Conservation (phyloP, 23 tunicate species). For the Botrylloides violaceus region DNA sequence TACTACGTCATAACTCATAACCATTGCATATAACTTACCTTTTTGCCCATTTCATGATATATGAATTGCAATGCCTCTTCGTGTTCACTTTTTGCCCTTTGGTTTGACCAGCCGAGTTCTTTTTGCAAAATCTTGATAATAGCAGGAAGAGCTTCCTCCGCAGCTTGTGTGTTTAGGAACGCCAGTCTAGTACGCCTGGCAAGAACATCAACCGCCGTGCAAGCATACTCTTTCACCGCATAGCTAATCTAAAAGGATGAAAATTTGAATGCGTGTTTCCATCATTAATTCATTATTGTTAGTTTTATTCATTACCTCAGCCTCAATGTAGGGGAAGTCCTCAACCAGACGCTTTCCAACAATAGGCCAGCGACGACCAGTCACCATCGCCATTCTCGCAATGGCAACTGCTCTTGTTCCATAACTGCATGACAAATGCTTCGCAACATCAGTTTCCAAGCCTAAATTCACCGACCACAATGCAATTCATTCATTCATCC, state of each 20-base stretch:
- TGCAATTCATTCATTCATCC: no score
- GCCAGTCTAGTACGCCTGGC: constrained; percentile 75
- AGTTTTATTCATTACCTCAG: constrained; percentile 80
- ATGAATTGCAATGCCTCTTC: constrained; percentile 61
- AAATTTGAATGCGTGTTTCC: no score
- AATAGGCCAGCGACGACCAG: constrained; percentile 81
- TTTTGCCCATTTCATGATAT: constrained; percentile 73
- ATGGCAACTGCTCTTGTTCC: constrained; percentile 72
- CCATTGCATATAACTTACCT: constrained; percentile 33
- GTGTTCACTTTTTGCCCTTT: constrained; percentile 45
- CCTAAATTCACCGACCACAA: no score
- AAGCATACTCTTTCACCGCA: constrained; percentile 75
- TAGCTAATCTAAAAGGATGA: constrained; percentile 44
- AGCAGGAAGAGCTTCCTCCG: constrained; percentile 83
- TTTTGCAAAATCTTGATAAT: constrained; percentile 63
- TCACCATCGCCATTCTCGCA: constrained; percentile 80
- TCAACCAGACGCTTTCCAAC: constrained; percentile 78
- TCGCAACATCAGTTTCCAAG: constrained; percentile 85
- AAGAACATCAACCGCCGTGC: constrained; percentile 81
- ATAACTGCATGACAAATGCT: constrained; percentile 72
- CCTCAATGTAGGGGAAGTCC: constrained; percentile 91
- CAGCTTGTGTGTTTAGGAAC: constrained; percentile 80
- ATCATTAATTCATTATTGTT: no score
- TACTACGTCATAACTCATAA: not conserved
- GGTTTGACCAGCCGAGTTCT: constrained; percentile 65